A percentile compares a stretch with the other conserved stretches of the same genome.
phyloP scores from a whole-genome alignment of 2,888 invertebrate species.

The Tiliacea aurago region DNA sequence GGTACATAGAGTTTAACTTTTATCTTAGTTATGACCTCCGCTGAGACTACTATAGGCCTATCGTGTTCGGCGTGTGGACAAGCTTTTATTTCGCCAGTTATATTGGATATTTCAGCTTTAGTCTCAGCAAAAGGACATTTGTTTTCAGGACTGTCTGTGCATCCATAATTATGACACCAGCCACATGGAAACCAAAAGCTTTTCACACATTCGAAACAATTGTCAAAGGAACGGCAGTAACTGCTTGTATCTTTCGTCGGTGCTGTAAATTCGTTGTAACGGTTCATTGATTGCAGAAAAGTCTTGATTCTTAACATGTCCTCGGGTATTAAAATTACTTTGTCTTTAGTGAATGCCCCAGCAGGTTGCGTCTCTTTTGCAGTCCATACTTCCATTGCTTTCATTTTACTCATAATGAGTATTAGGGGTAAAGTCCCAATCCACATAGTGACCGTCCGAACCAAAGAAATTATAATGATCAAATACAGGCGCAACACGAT shows the following conservation, averaged over 20 bases:
- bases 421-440: conserved; percentile 19
- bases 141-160: conserved; percentile 65
- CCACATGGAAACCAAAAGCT: conserved; percentile 68
- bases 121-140: conserved; percentile 62
- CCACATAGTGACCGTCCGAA: conserved; percentile 38
- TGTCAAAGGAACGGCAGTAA: conserved; percentile 68
- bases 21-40: conserved; percentile 65
- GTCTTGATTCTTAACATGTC: conserved; percentile 43
- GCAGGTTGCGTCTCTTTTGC: background rate
- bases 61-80: conserved; percentile 72
- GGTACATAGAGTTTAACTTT: conserved; percentile 69
- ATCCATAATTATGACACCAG: conserved; percentile 78
- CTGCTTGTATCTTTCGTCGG: conserved; percentile 32
- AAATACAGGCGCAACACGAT: background rate
- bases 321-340: conserved; percentile 26
- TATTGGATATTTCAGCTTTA: conserved; percentile 38
- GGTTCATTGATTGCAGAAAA: conserved; percentile 28
- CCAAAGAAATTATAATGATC: background rate
- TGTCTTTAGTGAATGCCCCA: background rate
- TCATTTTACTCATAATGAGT: conserved; percentile 28
- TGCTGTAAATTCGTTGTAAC: background rate
- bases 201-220: conserved; percentile 72
- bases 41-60: conserved; percentile 68
- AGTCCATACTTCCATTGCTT: background rate
- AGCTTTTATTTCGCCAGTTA: conserved; percentile 24